Base-by-base conservation (phyloP, 2,888 invertebrate species). In the Trachelus tabidus region DNA sequence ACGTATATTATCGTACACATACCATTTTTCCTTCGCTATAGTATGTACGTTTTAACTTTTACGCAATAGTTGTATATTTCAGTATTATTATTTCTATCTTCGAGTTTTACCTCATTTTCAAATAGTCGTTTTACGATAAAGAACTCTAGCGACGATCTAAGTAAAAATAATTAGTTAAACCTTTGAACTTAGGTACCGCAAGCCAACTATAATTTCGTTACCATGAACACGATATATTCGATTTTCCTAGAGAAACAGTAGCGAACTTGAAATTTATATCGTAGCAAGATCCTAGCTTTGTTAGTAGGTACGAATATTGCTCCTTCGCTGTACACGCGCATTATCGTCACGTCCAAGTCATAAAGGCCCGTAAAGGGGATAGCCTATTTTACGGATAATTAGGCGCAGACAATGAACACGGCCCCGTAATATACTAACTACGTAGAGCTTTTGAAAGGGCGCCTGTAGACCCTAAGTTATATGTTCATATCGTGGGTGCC, bases 311-410 rank as follows among this genome's bases (percentile, higher is more conserved):
- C 31, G 71, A 71, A 71, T 71, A 71, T 71, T 33, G 71, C 3
- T 15, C 6, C 71, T 33, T 33, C 71, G 12, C 2, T 71, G 31
- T 33, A 33, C 12, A 33, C 15, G 71, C 31, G 15, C 9, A 68
- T 73, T 75, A 75, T 33, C 77, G 35, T 35, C 73, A 68, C 68
- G 74, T 77, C 68, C 75, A 75, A 77, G 78, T 79, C 81, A 82
- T 81, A 77, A 80, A 77, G 75, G 80, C 69, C 31, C 69, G 68
- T 71, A 73, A 81, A 81, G 78, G 73, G 80, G 80, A 80, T 78
- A 69, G 76, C 73, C 81, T 80, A 77, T 82, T 83, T 84, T 80
- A 80, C 81, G 80, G 81, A 78, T 85, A 85, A 85, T 85, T 85
- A 84, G 80, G 74, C 76, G 69, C 34, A 75, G 79, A 80, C 81